Conservation (phyloP, 1,140 invertebrate genomes). For the Trichomalopsis sarcophagae region DNA sequence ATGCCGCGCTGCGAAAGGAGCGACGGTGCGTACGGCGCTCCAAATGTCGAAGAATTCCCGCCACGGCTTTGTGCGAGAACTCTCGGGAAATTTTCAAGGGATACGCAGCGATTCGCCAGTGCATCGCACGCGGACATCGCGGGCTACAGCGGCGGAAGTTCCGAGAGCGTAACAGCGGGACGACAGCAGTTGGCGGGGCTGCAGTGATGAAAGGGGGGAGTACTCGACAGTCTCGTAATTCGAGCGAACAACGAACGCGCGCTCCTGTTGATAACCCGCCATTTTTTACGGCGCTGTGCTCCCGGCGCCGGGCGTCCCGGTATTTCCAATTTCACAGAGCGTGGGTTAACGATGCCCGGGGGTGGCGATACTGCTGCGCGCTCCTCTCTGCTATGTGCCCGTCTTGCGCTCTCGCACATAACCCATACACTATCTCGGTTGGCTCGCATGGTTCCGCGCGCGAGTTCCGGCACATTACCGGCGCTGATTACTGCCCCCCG, state of each 20-base stretch:
- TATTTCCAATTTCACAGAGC: constrained; percentile 74
- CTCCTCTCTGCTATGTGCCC: neutral
- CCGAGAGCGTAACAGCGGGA: neutral
- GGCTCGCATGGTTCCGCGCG: neutral
- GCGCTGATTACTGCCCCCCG: constrained; percentile 69
- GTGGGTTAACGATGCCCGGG: constrained; percentile 72
- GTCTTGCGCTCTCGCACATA: neutral
- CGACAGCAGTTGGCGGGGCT: constrained; percentile 9
- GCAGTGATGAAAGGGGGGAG: constrained; percentile 52
- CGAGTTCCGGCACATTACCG: constrained; percentile 73
- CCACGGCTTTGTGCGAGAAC: neutral
- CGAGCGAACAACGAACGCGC: constrained; percentile 24
- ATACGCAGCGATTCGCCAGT: neutral
- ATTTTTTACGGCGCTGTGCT: constrained; percentile 50
- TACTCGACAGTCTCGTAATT: constrained; percentile 53
- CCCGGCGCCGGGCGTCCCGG: constrained; percentile 50
- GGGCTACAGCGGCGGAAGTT: neutral
- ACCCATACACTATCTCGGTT: neutral
- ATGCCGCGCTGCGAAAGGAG: too few relatives aligned
- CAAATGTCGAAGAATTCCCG: too few relatives aligned
- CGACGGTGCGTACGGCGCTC: too few relatives aligned
- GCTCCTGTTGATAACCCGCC: constrained; percentile 58
- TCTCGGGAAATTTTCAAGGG: neutral
- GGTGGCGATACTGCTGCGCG: constrained; percentile 42
- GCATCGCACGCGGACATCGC: too few relatives aligned